Evolutionary conservation across 2,888 invertebrate genomes (phyloP).

Genomic region (Halictus quadricinctus): DNA sequence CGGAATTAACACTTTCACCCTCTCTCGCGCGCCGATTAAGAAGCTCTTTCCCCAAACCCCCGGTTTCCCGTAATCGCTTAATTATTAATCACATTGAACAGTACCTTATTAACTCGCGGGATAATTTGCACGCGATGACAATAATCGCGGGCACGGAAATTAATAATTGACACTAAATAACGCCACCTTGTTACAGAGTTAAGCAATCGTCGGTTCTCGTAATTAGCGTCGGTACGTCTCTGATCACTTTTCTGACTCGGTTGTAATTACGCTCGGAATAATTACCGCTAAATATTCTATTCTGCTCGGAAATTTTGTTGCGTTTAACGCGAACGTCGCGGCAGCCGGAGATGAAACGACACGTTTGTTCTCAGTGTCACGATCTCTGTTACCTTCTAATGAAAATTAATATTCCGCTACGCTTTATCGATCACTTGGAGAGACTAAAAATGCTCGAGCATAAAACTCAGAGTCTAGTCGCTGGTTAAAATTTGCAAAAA

Average conservation of each 20-base stretch:
- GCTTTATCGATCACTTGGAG: too few species aligned
- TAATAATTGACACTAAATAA: conserved; percentile 30
- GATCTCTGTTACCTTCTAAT: background rate
- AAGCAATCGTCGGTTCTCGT: conserved; percentile 34
- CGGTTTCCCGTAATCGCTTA: conserved; percentile 8
- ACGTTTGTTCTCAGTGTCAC: background rate
- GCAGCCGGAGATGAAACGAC: background rate
- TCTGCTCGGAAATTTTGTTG: background rate
- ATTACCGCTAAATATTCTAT: background rate
- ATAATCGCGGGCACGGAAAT: conserved; percentile 17
- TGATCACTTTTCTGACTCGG: background rate
- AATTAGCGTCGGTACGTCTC: conserved; percentile 12
- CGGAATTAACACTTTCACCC: background rate
- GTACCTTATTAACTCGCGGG: conserved; percentile 60
- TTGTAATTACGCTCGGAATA: background rate
- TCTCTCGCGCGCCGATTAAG: background rate
- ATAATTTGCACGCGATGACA: conserved; percentile 36
- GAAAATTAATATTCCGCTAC: background rate
- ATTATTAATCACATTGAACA: conserved; percentile 35
- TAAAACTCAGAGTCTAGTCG: background rate
- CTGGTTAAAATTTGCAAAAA: too few species aligned
- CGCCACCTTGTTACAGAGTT: conserved; percentile 38
- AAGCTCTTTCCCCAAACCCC: background rate
- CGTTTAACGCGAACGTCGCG: background rate
- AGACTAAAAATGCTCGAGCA: background rate